Conservation (phyloP, 2,888 invertebrate genomes). For the Amorpha juglandis region DNA sequence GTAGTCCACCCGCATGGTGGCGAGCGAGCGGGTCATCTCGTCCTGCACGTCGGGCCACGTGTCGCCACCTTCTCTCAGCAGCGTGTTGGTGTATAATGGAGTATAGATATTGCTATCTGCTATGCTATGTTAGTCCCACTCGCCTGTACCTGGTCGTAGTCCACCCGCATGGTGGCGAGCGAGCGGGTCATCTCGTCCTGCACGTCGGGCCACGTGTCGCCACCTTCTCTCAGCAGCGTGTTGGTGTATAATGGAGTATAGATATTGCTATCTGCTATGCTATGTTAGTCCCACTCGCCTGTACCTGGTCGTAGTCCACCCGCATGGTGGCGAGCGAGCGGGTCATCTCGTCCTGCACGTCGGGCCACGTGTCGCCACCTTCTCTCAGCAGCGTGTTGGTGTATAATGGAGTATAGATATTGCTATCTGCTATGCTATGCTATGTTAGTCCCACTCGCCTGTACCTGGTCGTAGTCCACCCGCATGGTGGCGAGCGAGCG, state of each 20-base stretch:
- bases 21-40: slow-evolving; percentile 98
- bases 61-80: slow-evolving; percentile 95
- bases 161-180: slow-evolving; percentile 98
- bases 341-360: slow-evolving; percentile 99
- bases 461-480: slow-evolving; percentile 96
- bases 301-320: slow-evolving; percentile 96
- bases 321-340: slow-evolving; percentile 98
- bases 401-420: slow-evolving; percentile 97
- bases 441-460: slow-evolving; percentile 37
- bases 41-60: slow-evolving; percentile 99
- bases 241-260: slow-evolving; percentile 98
- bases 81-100: slow-evolving; percentile 94
- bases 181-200: slow-evolving; percentile 99
- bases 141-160: slow-evolving; percentile 92
- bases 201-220: slow-evolving; percentile 97
- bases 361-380: slow-evolving; percentile 97
- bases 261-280: too few species aligned
- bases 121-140: slow-evolving; percentile 31
- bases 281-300: slow-evolving; percentile 37
- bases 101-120: too few species aligned
- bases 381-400: slow-evolving; percentile 95
- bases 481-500: slow-evolving; percentile 98
- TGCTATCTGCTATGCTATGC: too few species aligned
- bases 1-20: slow-evolving; percentile 99
- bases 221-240: slow-evolving; percentile 94